Evolutionary conservation across 2,797 vertebrate species (phyloP).

Genomic region (Premnoplex brunnescens): DNA sequence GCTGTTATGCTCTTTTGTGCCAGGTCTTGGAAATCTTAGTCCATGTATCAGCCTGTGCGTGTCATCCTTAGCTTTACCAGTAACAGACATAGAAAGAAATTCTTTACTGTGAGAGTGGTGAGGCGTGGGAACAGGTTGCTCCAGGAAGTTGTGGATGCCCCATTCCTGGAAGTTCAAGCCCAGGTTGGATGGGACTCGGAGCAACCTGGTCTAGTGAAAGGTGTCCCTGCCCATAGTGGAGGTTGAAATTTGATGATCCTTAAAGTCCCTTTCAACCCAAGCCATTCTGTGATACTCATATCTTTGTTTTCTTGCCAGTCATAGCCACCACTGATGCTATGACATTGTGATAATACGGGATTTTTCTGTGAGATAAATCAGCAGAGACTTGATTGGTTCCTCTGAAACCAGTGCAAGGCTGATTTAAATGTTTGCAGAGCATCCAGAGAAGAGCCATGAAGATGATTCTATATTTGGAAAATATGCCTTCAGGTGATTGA

Average conservation of each 20-base stretch:
- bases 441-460: background rate
- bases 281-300: background rate
- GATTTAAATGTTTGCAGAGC: background rate
- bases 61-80: background rate
- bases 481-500: background rate
- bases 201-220: background rate
- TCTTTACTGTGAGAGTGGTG: background rate
- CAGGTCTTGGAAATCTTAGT: background rate
- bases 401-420: background rate
- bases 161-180: background rate
- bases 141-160: background rate
- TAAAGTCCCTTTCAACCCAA: background rate
- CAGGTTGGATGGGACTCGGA: background rate
- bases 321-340: background rate
- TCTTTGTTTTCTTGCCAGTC: background rate
- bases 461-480: background rate
- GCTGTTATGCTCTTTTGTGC: background rate
- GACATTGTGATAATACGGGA: background rate
- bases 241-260: background rate
- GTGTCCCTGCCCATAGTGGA: background rate
- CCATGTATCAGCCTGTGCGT: rapidly evolving
- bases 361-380: background rate
- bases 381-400: background rate
- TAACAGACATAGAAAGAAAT: background rate
- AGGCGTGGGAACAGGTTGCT: background rate